A percentile compares a stretch with the other conserved stretches of the same genome.
These are phyloP conservation scores for Megalonaias nervosa DNA, from an alignment of 1,140 invertebrate species.

Conservation along the genomic window DNA sequence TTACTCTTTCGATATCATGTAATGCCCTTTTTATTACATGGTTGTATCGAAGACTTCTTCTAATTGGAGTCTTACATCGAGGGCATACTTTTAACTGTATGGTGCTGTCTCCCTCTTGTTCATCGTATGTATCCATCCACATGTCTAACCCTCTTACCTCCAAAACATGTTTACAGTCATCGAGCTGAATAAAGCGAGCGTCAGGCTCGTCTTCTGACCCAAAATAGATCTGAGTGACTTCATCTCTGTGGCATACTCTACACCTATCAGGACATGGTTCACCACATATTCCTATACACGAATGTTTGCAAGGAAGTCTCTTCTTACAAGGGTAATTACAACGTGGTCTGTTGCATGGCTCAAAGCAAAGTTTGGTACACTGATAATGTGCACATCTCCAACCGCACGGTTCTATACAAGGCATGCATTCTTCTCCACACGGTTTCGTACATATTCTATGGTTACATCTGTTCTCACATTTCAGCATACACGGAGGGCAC, in stretches of 20 bases:
- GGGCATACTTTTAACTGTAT: slow-evolving; percentile 78
- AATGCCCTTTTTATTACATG: slow-evolving; percentile 75
- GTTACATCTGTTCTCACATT: slow-evolving; percentile 76
- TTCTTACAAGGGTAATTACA: slow-evolving; percentile 53
- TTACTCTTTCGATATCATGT: slow-evolving; percentile 76
- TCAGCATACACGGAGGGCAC: slow-evolving; percentile 77
- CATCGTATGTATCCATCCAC: slow-evolving; percentile 72
- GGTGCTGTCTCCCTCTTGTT: slow-evolving; percentile 45
- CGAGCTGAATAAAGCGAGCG: slow-evolving; percentile 48
- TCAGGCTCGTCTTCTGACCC: slow-evolving; percentile 66
- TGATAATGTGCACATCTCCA: slow-evolving; percentile 74
- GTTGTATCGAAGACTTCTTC: slow-evolving; percentile 76
- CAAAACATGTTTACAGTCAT: slow-evolving; percentile 50
- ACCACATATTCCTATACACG: slow-evolving; percentile 76
- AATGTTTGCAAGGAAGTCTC: slow-evolving; percentile 75
- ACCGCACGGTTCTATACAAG: slow-evolving; percentile 74
- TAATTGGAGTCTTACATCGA: slow-evolving; percentile 77
- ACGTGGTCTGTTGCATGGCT: slow-evolving; percentile 72
- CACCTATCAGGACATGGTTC: slow-evolving; percentile 75
- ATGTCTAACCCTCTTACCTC: slow-evolving; percentile 47
- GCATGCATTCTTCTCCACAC: slow-evolving; percentile 77
- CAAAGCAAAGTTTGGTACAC: slow-evolving; percentile 76
- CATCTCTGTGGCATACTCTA: slow-evolving; percentile 59
- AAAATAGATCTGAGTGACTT: slow-evolving; percentile 75
- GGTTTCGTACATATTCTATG: slow-evolving; percentile 73